Evolutionary conservation across 2,113 vertebrate genomes (phyloP).

Genomic region (Podarcis raffonei): DNA sequence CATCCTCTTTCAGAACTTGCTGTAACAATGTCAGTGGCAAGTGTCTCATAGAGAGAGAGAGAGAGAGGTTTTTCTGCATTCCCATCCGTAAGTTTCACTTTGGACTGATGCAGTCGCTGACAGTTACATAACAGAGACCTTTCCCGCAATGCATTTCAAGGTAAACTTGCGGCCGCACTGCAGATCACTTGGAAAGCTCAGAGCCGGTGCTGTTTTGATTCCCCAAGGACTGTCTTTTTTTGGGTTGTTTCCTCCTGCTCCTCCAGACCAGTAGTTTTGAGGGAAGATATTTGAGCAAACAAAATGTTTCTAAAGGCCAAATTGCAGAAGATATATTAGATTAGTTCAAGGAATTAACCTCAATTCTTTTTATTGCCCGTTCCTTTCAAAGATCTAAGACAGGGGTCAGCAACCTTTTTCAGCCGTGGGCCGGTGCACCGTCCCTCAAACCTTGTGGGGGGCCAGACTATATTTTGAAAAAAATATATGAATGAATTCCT

Average conservation of each 20-base stretch:
- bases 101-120: not conserved
- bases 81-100: not conserved
- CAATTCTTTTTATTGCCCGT: not conserved
- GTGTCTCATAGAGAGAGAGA: not conserved
- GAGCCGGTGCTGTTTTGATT: not conserved
- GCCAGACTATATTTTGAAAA: too few relatives aligned
- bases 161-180: constrained; percentile 15
- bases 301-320: not conserved
- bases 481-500: too few relatives aligned
- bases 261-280: not conserved
- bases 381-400: too few relatives aligned
- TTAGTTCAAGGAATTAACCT: not conserved
- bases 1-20: not conserved
- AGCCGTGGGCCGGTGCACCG: too few relatives aligned
- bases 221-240: not conserved
- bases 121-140: fast-evolving
- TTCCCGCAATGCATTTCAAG: not conserved
- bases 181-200: not conserved
- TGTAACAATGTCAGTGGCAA: not conserved
- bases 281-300: not conserved
- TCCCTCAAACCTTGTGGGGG: too few relatives aligned
- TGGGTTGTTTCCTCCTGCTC: too few relatives aligned
- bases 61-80: constrained; percentile 8
- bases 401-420: too few relatives aligned
- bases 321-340: not conserved